Evolutionary conservation across 92 coral and sea anemone genomes (phyloP), one percentile per base, ranked within the genome.

Genomic region (Phymanthus crucifer): DNA sequence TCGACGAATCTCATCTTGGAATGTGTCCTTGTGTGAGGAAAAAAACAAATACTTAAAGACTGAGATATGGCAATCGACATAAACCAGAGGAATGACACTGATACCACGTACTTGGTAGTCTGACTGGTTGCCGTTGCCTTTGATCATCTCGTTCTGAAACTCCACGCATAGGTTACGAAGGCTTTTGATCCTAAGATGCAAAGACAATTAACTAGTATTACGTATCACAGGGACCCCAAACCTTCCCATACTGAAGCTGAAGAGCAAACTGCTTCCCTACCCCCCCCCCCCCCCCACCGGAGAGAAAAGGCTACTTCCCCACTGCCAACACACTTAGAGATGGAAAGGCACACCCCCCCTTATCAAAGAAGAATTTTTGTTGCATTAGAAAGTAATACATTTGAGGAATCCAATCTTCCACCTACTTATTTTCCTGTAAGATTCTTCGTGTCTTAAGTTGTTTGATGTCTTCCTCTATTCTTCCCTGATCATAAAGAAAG

Each of bases 391-490:
- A n/a, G n/a, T n/a, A n/a, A n/a, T n/a, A n/a, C n/a, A n/a, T n/a
- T n/a, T n/a, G n/a, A n/a, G n/a, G n/a, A n/a, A n/a, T n/a, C n/a
- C n/a, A n/a, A n/a, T n/a, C n/a, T n/a, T 27, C 23, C 4, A 43
- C 84, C 40, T 80, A 80, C 84, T 80, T 80, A 45, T 80, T 80
- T 52, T 80, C 84, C 58, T 80, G 84, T 69, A 80, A 68, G 32
- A 80, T 52, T 68, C 84, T 80, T 50, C 52, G 23, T 12, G 84
- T 69, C 36, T 56, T 68, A 10, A 80, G 70, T 33, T 23, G 3
- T 54, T 71, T 80, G 4, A 71, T 48, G 29, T 80, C 75, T 12
- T 80, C 70, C 27, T 80, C 76, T 26, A 80, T 70, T 19, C 84
- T 57, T 54, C 70, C 27, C 84, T 80, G 64, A 23, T 54, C 52